phyloP scores from a whole-genome alignment of 2,797 vertebrate species.

The Poeciliopsis gracilis region DNA sequence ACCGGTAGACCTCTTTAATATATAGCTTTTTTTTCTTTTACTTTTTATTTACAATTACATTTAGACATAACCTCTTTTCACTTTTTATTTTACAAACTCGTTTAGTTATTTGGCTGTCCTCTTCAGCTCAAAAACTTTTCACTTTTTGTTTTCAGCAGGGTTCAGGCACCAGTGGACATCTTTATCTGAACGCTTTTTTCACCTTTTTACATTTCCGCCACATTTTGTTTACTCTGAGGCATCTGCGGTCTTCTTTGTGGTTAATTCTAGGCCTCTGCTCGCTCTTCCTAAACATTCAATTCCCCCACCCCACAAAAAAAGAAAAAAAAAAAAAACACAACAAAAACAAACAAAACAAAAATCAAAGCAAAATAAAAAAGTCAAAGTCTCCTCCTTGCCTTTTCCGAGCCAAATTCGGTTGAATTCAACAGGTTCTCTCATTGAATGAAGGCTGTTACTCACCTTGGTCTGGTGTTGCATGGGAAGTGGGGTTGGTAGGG shows the following conservation, averaged over 20 bases:
- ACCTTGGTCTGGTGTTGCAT: constrained; percentile 83
- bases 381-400: not conserved
- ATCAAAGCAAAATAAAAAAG: not conserved
- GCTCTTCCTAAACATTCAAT: not conserved
- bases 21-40: not conserved
- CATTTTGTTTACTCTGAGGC: not conserved
- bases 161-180: not conserved
- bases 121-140: not conserved
- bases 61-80: not conserved
- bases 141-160: not conserved
- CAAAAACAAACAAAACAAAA: not conserved
- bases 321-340: not conserved
- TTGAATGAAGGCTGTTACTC: constrained; percentile 79
- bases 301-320: not conserved
- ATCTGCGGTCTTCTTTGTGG: not conserved
- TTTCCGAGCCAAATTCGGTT: constrained; percentile 8
- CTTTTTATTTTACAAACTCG: not conserved
- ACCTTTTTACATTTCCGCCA: not conserved
- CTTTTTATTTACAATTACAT: not conserved
- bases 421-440: constrained; percentile 75
- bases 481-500: constrained; percentile 52
- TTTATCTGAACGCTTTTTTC: not conserved
- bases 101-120: not conserved
- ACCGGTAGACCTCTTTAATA: not conserved
- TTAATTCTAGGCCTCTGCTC: not conserved